Evolutionary conservation across 2,888 invertebrate genomes (phyloP), one percentile per base, ranked within the genome.

Genomic region (Melipona bicolor): DNA sequence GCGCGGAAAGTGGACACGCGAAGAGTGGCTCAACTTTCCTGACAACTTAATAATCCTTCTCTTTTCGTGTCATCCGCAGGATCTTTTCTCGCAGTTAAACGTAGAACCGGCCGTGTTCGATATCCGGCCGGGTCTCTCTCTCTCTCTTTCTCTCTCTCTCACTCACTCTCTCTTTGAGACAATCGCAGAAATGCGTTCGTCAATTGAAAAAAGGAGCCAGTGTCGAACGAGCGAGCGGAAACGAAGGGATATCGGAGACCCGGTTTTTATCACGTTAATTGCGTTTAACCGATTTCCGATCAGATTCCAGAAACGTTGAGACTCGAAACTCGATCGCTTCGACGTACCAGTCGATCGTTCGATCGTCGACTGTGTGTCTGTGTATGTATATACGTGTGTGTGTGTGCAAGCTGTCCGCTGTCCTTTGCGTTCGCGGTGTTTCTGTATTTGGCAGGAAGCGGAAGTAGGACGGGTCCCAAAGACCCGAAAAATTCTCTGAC

Each of bases 1-100:
- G 73, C 84, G 56, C 70, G 77, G 88, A 81, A 84, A 88, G 76
- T 83, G 81, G 84, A 84, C 84, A 74, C 81, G 81, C 56, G 59
- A 67, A 76, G 74, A 82, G 77, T 36, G 74, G 78, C 36, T 88
- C 79, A 73, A 64, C 68, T 69, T 62, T 27, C 24, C 82, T 79
- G 88, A 88, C 88, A 88, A 88, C 82, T 88, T 88, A 88, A 88
- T 88, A 86, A 88, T 86, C 88, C 86, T 78, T 80, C 82, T 84
- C 88, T 80, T 82, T 75, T 19, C 84, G 86, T 82, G 88, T 88
- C 88, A 88, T 84, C 76, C 76, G 88, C 88, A 88, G 88, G 85
- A 82, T 79, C 87, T 87, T 83, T 80, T 75, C 85, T 74, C 75
- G 74, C 76, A 65, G 77, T 84, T 77, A 74, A 77, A 64, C 70